phyloP scores from a whole-genome alignment of 2,113 vertebrate genomes.

The Diadophis punctatus region DNA sequence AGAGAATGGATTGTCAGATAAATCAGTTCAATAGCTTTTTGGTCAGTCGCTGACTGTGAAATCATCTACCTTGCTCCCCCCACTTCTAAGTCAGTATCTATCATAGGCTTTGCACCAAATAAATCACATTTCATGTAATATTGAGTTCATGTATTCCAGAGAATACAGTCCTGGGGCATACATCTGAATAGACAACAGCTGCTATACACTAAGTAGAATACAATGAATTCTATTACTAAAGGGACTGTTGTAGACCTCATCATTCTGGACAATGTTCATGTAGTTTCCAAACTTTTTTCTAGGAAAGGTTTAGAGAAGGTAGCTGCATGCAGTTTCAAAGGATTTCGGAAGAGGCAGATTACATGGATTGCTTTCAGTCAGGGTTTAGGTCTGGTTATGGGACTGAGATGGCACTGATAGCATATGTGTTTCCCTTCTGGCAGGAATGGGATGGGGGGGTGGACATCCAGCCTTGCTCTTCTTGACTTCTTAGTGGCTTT shows the following conservation, averaged over 20 bases:
- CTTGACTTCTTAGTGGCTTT: neutral
- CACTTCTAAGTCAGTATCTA: conserved; percentile 26
- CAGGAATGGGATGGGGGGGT: neutral
- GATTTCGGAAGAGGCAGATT: neutral
- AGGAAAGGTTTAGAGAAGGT: neutral
- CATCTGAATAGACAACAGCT: neutral
- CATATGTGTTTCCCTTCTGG: neutral
- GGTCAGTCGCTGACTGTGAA: conserved; percentile 10
- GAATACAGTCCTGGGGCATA: neutral
- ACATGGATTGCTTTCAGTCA: neutral
- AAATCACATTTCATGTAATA: neutral
- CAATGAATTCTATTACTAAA: neutral
- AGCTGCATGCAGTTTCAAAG: neutral
- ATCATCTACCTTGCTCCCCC: conserved; percentile 9
- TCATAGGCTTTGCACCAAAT: conserved; percentile 23
- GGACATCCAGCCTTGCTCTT: neutral
- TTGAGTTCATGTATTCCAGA: neutral
- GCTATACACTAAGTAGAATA: neutral
- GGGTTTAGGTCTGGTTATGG: neutral
- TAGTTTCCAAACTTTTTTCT: neutral
- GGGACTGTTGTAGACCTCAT: neutral
- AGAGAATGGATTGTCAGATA: neutral
- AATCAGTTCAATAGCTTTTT: conserved; percentile 26
- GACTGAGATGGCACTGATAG: neutral
- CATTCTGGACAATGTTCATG: neutral